Evolutionary conservation across 2,888 invertebrate species (phyloP), one percentile per base, ranked within the genome.

Genomic region (Chromoteleia sp.): DNA sequence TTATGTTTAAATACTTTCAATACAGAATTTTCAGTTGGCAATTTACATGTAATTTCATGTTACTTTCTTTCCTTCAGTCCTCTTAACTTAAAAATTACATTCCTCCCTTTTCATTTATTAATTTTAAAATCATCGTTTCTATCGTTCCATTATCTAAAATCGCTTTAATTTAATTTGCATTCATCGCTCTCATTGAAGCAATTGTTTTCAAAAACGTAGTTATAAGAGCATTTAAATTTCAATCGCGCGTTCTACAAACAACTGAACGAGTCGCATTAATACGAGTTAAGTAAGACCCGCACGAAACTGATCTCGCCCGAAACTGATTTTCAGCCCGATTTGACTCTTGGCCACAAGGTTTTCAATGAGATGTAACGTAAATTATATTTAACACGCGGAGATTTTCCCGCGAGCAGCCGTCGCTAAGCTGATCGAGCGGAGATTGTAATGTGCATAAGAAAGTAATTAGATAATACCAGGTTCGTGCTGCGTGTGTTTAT

Each of bases 401-500:
- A 73, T 67, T 78, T 73, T 67, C 67, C 67, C 52, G 52, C 67
- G 15, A 75, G 75, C 56, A 39, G 43, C 48, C 58, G 56, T 74
- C 56, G 39, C 74, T 56, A 29, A 41, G 52, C 52, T 67, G 73
- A 79, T 73, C 73, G 45, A 33, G 41, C 41, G 52, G 54, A 52
- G 67, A 79, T 79, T 79, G 54, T 73, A 52, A 58, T 52, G 73
- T 61, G 45, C 67, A 67, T 65, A 65, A 73, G 78, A 78, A 73
- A 71, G 78, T 78, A 73, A 78, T 78, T 78, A 78, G 71, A 73
- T 78, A 78, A 73, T 78, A 59, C 65, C 7, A 67, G 78, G 65
- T 59, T 78, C 33, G 36, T 50, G 59, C 73, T 78, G 65, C 78
- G 59, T 65, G 78, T 41, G 17, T 58, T 73, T 78, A 78, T 78